phyloP scores from a whole-genome alignment of 2,888 invertebrate species.

The Sepioteuthis lessoniana region DNA sequence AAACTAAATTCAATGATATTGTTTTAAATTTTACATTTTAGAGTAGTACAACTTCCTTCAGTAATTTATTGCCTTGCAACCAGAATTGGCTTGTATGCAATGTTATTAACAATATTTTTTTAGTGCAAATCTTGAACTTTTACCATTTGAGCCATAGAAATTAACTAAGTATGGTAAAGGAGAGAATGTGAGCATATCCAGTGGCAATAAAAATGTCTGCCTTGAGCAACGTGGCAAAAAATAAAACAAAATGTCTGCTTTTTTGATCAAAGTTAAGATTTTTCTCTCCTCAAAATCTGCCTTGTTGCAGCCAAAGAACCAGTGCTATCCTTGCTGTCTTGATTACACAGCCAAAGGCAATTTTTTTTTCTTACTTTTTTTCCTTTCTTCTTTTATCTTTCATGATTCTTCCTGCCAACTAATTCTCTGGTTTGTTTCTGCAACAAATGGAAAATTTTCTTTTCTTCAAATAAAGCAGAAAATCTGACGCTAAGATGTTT shows the following conservation, averaged over 20 bases:
- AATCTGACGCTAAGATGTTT: no score
- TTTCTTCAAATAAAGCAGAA: neutral
- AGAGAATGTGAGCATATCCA: neutral
- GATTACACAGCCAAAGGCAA: neutral
- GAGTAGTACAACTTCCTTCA: no score
- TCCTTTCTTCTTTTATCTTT: neutral
- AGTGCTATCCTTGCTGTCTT: neutral
- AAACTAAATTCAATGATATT: no score
- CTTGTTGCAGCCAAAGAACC: no score
- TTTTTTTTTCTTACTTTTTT: neutral
- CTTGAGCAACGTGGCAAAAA: neutral
- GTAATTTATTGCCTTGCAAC: no score
- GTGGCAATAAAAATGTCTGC: constrained; percentile 25
- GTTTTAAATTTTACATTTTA: no score
- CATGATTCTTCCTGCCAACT: neutral
- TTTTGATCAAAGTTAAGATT: neutral
- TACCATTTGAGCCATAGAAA: no score
- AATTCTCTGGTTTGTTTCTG: neutral
- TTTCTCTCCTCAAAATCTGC: neutral
- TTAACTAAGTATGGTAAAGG: neutral
- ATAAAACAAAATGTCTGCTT: neutral
- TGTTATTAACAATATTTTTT: no score
- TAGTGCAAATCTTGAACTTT: no score
- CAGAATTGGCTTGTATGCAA: no score
- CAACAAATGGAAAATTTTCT: neutral